Evolutionary conservation across 1,140 invertebrate genomes (phyloP), one percentile per base, ranked within the genome.

Genomic region (Drosophila funebris): DNA sequence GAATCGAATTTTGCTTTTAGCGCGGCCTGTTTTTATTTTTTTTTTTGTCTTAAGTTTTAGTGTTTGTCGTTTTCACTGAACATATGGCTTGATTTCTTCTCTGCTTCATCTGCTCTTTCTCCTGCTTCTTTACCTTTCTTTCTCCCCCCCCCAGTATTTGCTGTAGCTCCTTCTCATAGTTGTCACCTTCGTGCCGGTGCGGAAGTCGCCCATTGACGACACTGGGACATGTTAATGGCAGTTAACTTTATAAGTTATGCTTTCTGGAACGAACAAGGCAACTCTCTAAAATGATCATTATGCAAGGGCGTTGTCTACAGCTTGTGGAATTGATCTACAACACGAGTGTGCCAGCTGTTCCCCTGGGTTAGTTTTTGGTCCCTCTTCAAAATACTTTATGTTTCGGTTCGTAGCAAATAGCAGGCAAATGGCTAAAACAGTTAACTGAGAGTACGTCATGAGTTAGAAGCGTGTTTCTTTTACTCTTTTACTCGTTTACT

Each of bases 1-100:
- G 83, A 87, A 87, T 87, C 83, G 83, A 88, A 87, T 87, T 87
- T 87, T 87, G 83, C 83, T 87, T 87, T 87, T 87, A 87, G 83
- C 83, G 83, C 78, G 75, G 78, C 78, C 78, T 85, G 78, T 88
- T 88, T 88, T 77, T 63, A n/a, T 36, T 8, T 36, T 36, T 11
- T 36, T 11, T 11, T 36, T 36, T 11, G 3, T 39, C 13, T 31
- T 33, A 78, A 71, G 37, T 83, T 83, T 83, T 84, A 77, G 83
- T 79, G 82, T 77, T 72, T 81, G 78, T 85, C 73, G 77, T 82
- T 78, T 82, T 82, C 61, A 78, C 64, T 81, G 61, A 85, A 78
- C 81, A 85, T 85, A 85, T 85, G 81, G 82, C 78, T 74, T 77
- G 57, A 77, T 87, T 73, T 76, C 66, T 54, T 50, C 43, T 53